Conservation (phyloP, 2,888 invertebrate species). For the Erebia aethiops region DNA sequence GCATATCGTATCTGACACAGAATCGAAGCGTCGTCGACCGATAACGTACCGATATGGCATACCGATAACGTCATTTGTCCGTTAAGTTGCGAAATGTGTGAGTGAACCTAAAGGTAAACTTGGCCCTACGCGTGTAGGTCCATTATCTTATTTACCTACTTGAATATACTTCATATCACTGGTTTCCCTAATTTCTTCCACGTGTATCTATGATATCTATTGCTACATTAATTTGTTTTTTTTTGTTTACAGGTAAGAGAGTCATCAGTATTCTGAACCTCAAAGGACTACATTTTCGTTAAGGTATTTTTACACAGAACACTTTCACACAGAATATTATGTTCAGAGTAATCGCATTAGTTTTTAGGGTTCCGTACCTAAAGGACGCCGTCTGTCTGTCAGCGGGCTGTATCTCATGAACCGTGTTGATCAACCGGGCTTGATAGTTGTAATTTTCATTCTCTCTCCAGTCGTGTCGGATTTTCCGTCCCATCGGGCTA, state of each 20-base stretch:
- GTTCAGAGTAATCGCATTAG: no score
- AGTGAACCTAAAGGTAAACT: slow-evolving; percentile 25
- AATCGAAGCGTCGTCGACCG: slow-evolving; percentile 51
- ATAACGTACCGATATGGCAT: slow-evolving; percentile 45
- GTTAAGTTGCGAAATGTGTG: slow-evolving; percentile 54
- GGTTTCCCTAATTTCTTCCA: slow-evolving; percentile 2
- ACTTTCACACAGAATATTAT: no score
- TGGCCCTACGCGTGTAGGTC: slow-evolving; percentile 1
- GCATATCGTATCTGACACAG: slow-evolving; percentile 45
- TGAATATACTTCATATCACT: background rate
- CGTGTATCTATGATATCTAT: background rate
- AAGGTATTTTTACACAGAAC: no score
- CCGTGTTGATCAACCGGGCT: no score
- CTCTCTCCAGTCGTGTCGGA: no score
- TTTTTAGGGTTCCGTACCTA: no score
- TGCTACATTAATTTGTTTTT: background rate
- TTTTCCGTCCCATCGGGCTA: no score
- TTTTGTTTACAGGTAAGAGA: slow-evolving; percentile 3
- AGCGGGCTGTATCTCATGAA: no score
- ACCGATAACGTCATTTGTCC: slow-evolving; percentile 40
- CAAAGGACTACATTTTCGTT: no score
- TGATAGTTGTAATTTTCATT: no score
- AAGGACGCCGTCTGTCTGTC: no score
- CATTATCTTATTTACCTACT: slow-evolving; percentile 17
- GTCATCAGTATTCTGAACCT: no score